Conservation (phyloP, 1,140 invertebrate genomes). For the Drosophila orosa region DNA sequence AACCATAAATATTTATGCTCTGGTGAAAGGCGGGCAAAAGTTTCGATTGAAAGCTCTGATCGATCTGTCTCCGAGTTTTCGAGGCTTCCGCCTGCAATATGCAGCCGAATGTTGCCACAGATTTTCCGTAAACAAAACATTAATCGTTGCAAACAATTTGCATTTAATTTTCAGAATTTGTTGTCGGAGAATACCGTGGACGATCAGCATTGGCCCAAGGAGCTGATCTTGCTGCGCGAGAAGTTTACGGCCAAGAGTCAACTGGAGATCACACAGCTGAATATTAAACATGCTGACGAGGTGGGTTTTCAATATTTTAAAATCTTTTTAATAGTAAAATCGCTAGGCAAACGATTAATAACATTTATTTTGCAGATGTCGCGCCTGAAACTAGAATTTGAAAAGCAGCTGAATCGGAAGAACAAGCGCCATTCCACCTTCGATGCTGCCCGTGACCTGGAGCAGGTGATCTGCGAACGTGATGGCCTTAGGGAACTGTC, state of each 20-base stretch:
- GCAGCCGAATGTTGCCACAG: conserved; percentile 53
- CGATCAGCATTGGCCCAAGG: conserved; percentile 88
- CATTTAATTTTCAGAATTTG: conserved; percentile 85
- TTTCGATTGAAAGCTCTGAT: conserved; percentile 26
- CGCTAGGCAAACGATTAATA: background rate
- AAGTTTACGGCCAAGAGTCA: conserved; percentile 88
- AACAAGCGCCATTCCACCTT: conserved; percentile 86
- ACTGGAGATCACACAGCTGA: conserved; percentile 85
- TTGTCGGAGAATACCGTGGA: conserved; percentile 87
- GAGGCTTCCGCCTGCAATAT: conserved; percentile 27
- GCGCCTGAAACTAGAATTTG: conserved; percentile 82
- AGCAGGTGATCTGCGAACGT: conserved; percentile 86
- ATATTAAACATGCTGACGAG: conserved; percentile 86
- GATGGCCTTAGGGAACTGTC: conserved; percentile 81
- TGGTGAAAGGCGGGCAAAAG: conserved; percentile 41
- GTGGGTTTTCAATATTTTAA: conserved; percentile 60
- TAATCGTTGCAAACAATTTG: conserved; percentile 24
- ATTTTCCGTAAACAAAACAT: conserved; percentile 36
- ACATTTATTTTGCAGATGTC: conserved; percentile 84
- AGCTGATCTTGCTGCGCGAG: conserved; percentile 88
- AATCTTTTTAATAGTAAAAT: background rate
- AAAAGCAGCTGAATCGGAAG: conserved; percentile 84
- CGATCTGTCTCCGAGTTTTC: conserved; percentile 7
- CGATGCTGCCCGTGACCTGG: conserved; percentile 86
- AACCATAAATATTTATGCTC: conserved; percentile 70